These are phyloP conservation scores for Silurus asotus DNA, from an alignment of 2,113 vertebrate genomes.

Conservation along the genomic window DNA sequence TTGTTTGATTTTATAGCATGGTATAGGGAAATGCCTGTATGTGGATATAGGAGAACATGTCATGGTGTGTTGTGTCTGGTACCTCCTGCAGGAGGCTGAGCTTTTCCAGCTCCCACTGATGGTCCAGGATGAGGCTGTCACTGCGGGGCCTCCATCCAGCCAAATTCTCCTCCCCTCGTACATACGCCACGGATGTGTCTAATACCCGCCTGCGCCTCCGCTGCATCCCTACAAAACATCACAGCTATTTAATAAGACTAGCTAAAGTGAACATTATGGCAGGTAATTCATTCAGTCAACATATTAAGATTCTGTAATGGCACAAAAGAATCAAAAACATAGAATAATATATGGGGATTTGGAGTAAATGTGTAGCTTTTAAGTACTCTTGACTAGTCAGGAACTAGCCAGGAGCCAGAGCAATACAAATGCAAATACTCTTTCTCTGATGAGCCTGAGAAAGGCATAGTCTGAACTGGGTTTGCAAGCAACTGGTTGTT, in stretches of 20 bases:
- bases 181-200: conserved; percentile 93
- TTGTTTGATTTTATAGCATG: not conserved
- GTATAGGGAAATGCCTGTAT: not conserved
- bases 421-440: not conserved
- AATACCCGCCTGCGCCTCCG: conserved; percentile 88
- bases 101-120: conserved; percentile 97
- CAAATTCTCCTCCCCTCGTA: conserved; percentile 94
- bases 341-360: not conserved
- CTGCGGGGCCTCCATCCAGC: conserved; percentile 96
- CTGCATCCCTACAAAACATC: conserved; percentile 84
- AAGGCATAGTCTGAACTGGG: not conserved
- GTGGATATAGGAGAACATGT: not conserved
- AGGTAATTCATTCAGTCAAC: not conserved
- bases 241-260: not conserved
- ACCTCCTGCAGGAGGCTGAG: conserved; percentile 95
- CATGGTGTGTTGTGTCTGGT: conserved; percentile 24
- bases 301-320: not conserved
- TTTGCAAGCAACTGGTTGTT: not conserved
- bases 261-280: not conserved
- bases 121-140: conserved; percentile 96
- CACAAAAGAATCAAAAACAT: not conserved
- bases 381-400: not conserved
- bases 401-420: not conserved
- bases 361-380: not conserved
- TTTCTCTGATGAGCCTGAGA: not conserved